Conservation (phyloP, 2,888 invertebrate genomes). For the Siphlonurus alternatus region DNA sequence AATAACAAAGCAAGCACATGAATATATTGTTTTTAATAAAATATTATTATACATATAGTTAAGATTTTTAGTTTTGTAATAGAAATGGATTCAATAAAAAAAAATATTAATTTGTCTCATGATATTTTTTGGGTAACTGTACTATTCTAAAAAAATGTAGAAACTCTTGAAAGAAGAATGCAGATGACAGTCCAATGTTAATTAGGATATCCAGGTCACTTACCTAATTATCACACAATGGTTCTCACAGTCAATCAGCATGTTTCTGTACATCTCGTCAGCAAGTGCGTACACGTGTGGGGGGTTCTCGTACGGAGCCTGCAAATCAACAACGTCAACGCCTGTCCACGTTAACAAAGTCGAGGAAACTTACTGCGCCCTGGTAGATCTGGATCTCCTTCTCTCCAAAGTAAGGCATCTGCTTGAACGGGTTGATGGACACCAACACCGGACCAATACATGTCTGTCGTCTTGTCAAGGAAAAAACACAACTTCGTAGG, state of each 20-base stretch:
- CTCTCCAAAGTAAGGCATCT: constrained; percentile 43
- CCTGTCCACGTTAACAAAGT: background rate
- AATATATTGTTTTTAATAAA: no score
- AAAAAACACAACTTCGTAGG: no score
- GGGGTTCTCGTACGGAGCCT: constrained; percentile 53
- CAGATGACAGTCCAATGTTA: no score
- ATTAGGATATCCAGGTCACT: no score
- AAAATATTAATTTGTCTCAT: no score
- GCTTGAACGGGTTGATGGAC: constrained; percentile 45
- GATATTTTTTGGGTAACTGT: no score
- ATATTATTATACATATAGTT: no score
- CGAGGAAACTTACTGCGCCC: constrained; percentile 31
- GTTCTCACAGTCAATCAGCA: constrained; percentile 48
- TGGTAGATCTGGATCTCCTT: constrained; percentile 40
- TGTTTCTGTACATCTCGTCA: constrained; percentile 53
- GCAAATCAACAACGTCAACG: constrained; percentile 14
- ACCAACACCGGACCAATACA: constrained; percentile 47
- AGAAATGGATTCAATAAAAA: no score
- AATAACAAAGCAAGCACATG: no score
- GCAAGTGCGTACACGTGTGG: constrained; percentile 51
- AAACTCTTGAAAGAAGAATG: no score
- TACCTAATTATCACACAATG: constrained; percentile 56
- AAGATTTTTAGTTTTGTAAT: no score
- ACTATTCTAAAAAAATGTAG: no score
- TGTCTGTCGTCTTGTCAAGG: constrained; percentile 27